Evolutionary conservation across 2,888 invertebrate genomes (phyloP).

Genomic region (Didymodactylos carnosus): DNA sequence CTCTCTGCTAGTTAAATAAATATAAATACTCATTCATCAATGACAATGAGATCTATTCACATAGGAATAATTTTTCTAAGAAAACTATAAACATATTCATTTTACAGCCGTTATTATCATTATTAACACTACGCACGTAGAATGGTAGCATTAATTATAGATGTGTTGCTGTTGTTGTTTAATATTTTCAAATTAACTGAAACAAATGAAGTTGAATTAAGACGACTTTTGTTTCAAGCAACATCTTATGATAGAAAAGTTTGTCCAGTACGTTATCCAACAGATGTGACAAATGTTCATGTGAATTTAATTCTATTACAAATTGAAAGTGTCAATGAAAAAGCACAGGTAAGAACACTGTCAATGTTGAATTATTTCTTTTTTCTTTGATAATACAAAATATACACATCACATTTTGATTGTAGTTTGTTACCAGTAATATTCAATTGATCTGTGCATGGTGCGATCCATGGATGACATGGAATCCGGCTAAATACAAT

Average conservation of each 20-base stretch:
- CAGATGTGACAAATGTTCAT: not conserved
- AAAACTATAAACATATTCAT: too few relatives aligned
- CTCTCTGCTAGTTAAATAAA: too few relatives aligned
- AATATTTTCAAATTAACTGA: too few relatives aligned
- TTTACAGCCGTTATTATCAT: too few relatives aligned
- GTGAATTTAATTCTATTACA: not conserved
- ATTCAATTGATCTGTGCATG: not conserved
- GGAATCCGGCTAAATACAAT: not conserved
- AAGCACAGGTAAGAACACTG: not conserved
- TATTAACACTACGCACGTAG: too few relatives aligned
- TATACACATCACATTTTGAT: not conserved
- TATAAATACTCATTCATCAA: too few relatives aligned
- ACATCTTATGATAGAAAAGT: not conserved
- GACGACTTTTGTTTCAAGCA: not conserved
- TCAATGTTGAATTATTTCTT: too few relatives aligned
- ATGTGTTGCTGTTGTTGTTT: too few relatives aligned
- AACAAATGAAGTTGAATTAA: not conserved
- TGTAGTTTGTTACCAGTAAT: not conserved
- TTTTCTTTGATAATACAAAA: not conserved
- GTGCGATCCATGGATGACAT: slow-evolving; percentile 7
- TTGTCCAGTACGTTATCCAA: not conserved
- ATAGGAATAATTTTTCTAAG: too few relatives aligned
- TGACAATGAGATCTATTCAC: too few relatives aligned
- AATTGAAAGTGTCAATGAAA: not conserved
- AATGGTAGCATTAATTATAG: too few relatives aligned